Evolutionary conservation across 64 coral and sea anemone genomes (phyloP), one percentile per base, ranked within the genome.

Genomic region (Porites lutea): DNA sequence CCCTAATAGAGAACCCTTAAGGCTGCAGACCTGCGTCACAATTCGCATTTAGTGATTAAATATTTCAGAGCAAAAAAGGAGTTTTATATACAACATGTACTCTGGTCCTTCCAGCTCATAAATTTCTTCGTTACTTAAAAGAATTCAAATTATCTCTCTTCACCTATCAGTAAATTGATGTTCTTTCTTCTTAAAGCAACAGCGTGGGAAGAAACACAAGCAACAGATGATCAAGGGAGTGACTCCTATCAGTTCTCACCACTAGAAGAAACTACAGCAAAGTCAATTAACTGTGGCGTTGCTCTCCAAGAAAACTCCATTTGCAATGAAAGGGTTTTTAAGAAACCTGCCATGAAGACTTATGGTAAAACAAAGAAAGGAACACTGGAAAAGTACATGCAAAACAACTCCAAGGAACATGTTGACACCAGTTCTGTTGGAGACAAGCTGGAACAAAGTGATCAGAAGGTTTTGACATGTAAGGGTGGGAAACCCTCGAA

Each of bases 181-280:
- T 18, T 12, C 0, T 51, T 21, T n/a, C 47, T 48, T 50, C 45
- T 19, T 50, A 51, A 6, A 68, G 14, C 8, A 69, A 10, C 51
- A 13, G 8, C 49, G 18, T 84, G 62, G 81, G 81, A 84, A 45
- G 63, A 69, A 64, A 84, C 81, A 69, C 81, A 84, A 48, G 6
- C 43, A 13, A 8, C 45, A 50, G 9, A 68, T 84, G 81, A 68
- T 65, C 61, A 52, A 69, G 81, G 52, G 69, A 46, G 43, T 47
- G 81, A 84, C 47, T 84, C 81, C 11, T 84, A 84, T 52, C 81
- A 84, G 63, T 84, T 84, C 63, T 84, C 81, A 12, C 52, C 81
- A 22, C 81, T 61, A 68, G 81, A 84, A 12, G n/a, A 57, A 57
- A 57, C 48, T 20, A 19, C 46, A 5, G 18, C 16, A 51, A 68